A percentile compares a stretch with the other conserved stretches of the same genome.
Evolutionary conservation across 2,113 vertebrate genomes (phyloP).

Genomic region (Brachypodius melanocephalos): DNA sequence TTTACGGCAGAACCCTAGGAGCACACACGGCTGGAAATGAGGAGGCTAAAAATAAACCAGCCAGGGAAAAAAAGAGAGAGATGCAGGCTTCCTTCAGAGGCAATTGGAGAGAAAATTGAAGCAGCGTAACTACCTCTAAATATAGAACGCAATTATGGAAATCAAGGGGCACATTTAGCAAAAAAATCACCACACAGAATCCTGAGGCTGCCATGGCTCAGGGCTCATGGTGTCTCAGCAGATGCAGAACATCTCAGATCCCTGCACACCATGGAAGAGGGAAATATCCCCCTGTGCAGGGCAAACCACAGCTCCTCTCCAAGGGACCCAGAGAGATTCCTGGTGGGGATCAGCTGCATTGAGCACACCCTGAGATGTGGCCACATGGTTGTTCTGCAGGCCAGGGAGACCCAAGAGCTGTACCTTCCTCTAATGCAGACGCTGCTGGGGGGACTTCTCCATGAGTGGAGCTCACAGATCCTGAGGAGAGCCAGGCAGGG

Average conservation of each 20-base stretch:
- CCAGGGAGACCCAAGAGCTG: background rate
- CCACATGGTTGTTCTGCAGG: background rate
- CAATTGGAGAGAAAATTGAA: slow-evolving; percentile 15
- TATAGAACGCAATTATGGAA: slow-evolving; percentile 6
- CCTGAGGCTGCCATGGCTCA: background rate
- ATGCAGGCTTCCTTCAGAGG: background rate
- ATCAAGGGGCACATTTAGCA: background rate
- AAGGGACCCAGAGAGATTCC: background rate
- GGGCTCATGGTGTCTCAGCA: background rate
- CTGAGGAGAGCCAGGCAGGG: background rate
- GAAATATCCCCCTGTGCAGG: background rate
- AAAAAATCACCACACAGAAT: background rate
- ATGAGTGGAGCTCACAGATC: background rate
- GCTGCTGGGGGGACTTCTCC: background rate
- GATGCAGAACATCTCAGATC: background rate
- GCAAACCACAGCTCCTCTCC: background rate
- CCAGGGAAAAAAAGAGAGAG: background rate
- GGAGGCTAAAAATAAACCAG: slow-evolving; percentile 44
- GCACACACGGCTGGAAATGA: background rate
- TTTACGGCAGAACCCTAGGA: background rate
- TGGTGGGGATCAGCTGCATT: background rate
- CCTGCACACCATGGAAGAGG: background rate
- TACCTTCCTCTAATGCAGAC: background rate
- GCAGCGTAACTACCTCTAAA: background rate
- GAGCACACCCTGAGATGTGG: background rate